A percentile compares a stretch with the other conserved stretches of the same genome.
These are phyloP conservation scores for Calyptommatus sinebrachiatus DNA, from an alignment of 2,113 vertebrate genomes.

Conservation along the genomic window DNA sequence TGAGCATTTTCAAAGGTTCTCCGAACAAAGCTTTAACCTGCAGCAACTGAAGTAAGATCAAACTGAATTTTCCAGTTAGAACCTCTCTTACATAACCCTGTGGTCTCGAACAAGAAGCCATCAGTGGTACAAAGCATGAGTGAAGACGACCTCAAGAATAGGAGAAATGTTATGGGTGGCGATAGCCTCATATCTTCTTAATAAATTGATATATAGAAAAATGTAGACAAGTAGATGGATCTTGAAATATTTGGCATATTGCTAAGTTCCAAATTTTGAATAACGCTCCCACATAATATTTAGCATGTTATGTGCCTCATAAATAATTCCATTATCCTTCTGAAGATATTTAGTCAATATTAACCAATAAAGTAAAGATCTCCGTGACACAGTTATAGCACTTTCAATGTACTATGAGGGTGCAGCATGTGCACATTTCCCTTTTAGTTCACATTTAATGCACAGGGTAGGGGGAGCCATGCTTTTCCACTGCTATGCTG, in stretches of 20 bases:
- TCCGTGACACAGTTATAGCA: no score
- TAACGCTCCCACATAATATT: not conserved
- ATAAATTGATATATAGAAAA: not conserved
- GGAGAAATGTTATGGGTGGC: not conserved
- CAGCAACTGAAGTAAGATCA: no score
- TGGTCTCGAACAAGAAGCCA: no score
- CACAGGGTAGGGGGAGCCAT: no score
- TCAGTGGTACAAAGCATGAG: not conserved
- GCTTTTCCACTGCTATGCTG: no score
- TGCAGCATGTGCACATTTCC: no score
- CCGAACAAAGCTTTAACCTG: no score
- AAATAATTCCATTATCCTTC: not conserved
- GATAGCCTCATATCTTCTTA: not conserved
- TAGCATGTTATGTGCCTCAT: not conserved
- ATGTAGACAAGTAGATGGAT: not conserved
- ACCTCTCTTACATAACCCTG: no score
- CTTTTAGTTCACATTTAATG: no score
- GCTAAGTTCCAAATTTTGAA: not conserved
- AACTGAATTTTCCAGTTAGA: no score
- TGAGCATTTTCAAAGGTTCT: no score
- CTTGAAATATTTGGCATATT: not conserved
- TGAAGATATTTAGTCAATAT: not conserved
- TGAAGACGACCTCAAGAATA: not conserved
- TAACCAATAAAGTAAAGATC: not conserved
- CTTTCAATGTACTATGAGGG: no score